Evolutionary conservation across 2,888 invertebrate species (phyloP).

Genomic region (Pecten maximus): DNA sequence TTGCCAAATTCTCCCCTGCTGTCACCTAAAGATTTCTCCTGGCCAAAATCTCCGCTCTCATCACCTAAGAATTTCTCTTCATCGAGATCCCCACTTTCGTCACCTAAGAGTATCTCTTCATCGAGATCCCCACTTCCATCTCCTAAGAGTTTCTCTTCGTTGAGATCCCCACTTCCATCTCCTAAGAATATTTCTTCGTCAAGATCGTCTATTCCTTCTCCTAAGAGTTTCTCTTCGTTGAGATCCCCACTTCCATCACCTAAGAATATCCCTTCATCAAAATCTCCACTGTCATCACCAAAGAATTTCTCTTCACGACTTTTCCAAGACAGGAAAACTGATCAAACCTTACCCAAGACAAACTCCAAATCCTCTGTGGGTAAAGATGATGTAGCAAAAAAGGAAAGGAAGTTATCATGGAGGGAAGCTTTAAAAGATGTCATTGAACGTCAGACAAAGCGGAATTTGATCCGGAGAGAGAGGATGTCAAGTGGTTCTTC

Average conservation of each 20-base stretch:
- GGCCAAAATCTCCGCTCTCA: too few relatives aligned
- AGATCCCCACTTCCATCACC: too few relatives aligned
- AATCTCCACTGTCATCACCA: not conserved
- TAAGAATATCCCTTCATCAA: not conserved
- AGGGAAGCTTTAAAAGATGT: not conserved
- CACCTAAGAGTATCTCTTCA: too few relatives aligned
- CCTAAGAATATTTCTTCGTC: too few relatives aligned
- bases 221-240: too few relatives aligned
- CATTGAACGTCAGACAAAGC: not conserved
- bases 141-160: too few relatives aligned
- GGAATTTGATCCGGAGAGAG: not conserved
- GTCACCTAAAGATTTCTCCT: too few relatives aligned
- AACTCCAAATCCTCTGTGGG: not conserved
- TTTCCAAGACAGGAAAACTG: not conserved
- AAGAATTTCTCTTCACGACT: not conserved
- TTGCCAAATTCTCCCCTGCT: not conserved
- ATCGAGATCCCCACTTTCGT: too few relatives aligned
- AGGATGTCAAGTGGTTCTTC: constrained; percentile 15
- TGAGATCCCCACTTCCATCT: too few relatives aligned
- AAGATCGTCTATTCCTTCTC: too few relatives aligned
- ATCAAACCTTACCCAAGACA: not conserved
- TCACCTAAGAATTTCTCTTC: too few relatives aligned
- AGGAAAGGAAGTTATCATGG: not conserved
- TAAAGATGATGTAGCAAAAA: not conserved
- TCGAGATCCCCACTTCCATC: too few relatives aligned